phyloP scores from a whole-genome alignment of 1,140 invertebrate genomes.

The Aphelenchoides besseyi region DNA sequence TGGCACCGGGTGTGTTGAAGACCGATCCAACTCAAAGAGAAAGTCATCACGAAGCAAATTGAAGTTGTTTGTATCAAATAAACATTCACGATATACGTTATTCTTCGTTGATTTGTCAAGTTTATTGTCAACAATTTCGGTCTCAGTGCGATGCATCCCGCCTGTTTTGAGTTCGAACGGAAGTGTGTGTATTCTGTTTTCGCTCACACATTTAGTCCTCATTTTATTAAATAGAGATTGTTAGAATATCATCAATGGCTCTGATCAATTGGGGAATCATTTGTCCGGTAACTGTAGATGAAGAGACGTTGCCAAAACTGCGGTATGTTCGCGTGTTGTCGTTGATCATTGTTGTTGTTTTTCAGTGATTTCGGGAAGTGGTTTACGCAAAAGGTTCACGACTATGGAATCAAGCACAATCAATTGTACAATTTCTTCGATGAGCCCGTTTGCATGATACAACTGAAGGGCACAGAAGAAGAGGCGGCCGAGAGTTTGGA shows the following conservation, averaged over 20 bases:
- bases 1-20: too few relatives aligned
- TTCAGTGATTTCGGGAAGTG: slow-evolving; percentile 8
- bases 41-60: too few relatives aligned
- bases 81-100: too few relatives aligned
- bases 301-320: not conserved
- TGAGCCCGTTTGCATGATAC: not conserved
- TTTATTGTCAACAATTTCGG: too few relatives aligned
- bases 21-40: not conserved
- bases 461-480: not conserved
- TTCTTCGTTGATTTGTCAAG: too few relatives aligned
- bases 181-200: too few relatives aligned
- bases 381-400: slow-evolving; percentile 6
- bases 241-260: too few relatives aligned
- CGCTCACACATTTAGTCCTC: too few relatives aligned
- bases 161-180: too few relatives aligned
- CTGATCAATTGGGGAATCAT: not conserved
- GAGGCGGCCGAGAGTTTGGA: not conserved
- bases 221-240: too few relatives aligned
- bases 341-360: not conserved
- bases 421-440: slow-evolving; percentile 6
- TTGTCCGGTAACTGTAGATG: not conserved
- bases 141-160: too few relatives aligned
- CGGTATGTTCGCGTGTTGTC: not conserved
- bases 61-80: too few relatives aligned
- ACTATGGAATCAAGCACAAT: slow-evolving; percentile 1